These are phyloP conservation scores for Petrocephalus zakoni DNA, from an alignment of 2,113 vertebrate genomes.

Conservation along the genomic window DNA sequence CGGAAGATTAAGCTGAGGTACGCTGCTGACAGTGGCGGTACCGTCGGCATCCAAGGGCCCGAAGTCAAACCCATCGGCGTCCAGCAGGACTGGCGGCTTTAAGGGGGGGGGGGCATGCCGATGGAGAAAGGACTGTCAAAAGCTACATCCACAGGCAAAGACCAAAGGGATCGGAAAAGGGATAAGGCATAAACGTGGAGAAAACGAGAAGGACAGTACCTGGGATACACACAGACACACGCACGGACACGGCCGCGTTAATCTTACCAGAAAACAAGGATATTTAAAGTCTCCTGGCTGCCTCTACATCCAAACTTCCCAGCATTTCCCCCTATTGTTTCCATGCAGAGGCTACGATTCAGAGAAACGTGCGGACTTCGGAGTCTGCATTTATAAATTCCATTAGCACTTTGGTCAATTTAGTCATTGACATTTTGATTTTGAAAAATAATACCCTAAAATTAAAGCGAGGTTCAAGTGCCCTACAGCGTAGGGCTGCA, in stretches of 20 bases:
- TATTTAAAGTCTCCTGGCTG: not conserved
- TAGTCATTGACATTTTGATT: not conserved
- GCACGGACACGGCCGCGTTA: not conserved
- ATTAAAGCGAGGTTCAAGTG: not conserved
- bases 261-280: not conserved
- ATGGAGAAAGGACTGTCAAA: constrained; percentile 7
- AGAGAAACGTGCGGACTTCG: not conserved
- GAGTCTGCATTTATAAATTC: not conserved
- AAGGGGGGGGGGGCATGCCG: not conserved
- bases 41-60: constrained; percentile 23
- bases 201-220: not conserved
- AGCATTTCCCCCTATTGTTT: not conserved
- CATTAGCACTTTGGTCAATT: not conserved
- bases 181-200: not conserved
- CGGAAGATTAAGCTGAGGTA: constrained; percentile 25
- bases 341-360: not conserved
- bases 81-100: constrained; percentile 2
- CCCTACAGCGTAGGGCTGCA: not conserved
- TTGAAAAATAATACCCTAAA: not conserved
- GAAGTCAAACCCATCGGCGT: constrained; percentile 10
- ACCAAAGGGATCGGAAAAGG: not conserved
- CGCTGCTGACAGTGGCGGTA: constrained; percentile 23
- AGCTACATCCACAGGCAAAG: not conserved
- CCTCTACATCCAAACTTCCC: not conserved
- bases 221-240: not conserved